Conservation (phyloP, 2,113 vertebrate species). For the Cynocephalus volans region DNA sequence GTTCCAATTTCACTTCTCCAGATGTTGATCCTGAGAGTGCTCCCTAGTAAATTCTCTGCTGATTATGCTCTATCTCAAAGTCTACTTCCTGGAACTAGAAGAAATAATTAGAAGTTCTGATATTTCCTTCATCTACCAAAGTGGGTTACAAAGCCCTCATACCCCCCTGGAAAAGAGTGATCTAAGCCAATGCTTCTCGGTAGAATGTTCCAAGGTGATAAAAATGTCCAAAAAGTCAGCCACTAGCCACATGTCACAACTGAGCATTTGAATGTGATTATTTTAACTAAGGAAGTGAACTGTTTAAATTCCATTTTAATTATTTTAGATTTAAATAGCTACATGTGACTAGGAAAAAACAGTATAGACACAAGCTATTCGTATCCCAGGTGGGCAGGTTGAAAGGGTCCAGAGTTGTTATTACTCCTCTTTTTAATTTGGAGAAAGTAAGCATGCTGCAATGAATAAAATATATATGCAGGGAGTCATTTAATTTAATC, state of each 20-base stretch:
- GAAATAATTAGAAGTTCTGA: background rate
- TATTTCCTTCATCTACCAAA: background rate
- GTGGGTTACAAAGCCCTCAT: background rate
- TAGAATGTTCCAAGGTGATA: background rate
- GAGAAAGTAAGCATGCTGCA: slow-evolving; percentile 52
- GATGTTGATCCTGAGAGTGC: background rate
- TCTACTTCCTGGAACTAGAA: background rate
- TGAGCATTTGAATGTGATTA: background rate
- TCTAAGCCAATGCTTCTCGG: background rate
- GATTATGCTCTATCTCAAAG: background rate
- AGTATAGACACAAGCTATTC: background rate
- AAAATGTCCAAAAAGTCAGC: background rate
- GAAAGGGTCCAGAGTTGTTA: background rate
- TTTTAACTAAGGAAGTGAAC: background rate
- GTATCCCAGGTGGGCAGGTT: background rate
- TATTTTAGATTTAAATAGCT: background rate
- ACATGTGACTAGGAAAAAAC: background rate
- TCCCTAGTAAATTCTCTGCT: background rate
- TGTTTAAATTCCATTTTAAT: slow-evolving; percentile 8
- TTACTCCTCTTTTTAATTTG: slow-evolving; percentile 20
- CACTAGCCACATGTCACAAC: background rate
- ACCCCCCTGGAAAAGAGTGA: background rate
- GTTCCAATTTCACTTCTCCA: background rate
- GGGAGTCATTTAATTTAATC: slow-evolving; percentile 82
- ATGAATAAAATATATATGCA: slow-evolving; percentile 76